Base-by-base conservation (phyloP, 2,888 invertebrate genomes). In the Cylindroiulus punctatus region DNA sequence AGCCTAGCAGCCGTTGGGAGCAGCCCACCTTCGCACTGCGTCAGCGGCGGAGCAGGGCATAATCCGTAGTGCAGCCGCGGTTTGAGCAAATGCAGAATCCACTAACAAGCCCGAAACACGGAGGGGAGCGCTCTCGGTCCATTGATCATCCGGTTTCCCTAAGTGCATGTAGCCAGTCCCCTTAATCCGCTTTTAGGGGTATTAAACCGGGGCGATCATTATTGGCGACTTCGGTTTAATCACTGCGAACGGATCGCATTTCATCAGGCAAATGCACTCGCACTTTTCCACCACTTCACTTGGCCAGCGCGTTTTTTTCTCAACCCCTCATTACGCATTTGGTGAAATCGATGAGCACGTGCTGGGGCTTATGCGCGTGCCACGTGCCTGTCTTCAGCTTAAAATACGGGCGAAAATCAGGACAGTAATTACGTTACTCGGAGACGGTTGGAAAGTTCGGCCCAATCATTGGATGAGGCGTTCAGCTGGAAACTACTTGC, bases 241-340 rank as follows among this genome's bases (percentile, higher is more conserved):
- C 65, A 65, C 65, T 65, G 65, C 65, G 65, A 65, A 65, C 65
- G 65, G 65, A 65, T 65, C 22, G 65, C 65, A 65, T 65, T 65
- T 65, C 65, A 65, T 65, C 65, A 65, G 19, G 26, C 65, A 65
- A 65, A 65, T 65, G 65, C 26, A 65, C 65, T 65, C 65, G 26
- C 65, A 65, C 65, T 65, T 65, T 65, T 65, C 26, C 65, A 26
- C 26, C 65, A 65, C 65, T 65, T 65, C 65, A 65, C 65, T 5
- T 52, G 1, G 19, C 19, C 52, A 19, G 3, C 19, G 22, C 26
- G 22, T 65, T 65, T 65, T 65, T 65, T 65, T 65, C 19, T 26
- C 22, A 65, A 7, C 26, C 65, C 65, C 65, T 65, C 65, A 65
- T 65, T 65, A 65, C 65, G 65, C 65, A 65, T 65, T 5, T 12